A percentile compares a stretch with the other conserved stretches of the same genome.
Conservation (phyloP, 2,888 invertebrate genomes). For the Ditula angustiorana region DNA sequence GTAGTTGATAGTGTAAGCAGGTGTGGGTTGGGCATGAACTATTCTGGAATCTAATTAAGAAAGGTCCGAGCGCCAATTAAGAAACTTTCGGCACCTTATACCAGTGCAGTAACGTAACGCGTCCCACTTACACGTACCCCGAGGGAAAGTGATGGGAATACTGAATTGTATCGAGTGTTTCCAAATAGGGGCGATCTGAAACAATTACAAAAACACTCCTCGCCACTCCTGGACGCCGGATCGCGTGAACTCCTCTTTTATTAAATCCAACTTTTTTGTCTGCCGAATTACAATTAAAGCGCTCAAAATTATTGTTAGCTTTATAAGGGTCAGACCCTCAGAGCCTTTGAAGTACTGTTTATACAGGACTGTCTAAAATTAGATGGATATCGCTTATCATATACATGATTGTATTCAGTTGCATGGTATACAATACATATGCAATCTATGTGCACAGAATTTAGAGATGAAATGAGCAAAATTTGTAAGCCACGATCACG, state of each 20-base stretch:
- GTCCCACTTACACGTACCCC: neutral
- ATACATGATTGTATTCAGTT: too few species aligned
- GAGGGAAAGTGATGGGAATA: neutral
- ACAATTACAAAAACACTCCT: conserved; percentile 2
- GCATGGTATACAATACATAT: too few species aligned
- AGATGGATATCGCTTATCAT: neutral
- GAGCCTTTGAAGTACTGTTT: conserved; percentile 22
- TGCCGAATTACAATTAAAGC: conserved; percentile 18
- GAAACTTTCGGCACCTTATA: conserved; percentile 16
- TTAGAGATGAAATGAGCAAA: too few species aligned
- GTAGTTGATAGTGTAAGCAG: conserved; percentile 1
- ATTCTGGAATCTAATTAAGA: conserved; percentile 15
- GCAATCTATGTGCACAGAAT: too few species aligned
- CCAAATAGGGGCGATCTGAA: conserved; percentile 1
- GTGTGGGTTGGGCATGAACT: conserved; percentile 12
- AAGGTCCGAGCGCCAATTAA: neutral
- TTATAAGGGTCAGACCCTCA: conserved; percentile 22
- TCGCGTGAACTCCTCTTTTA: conserved; percentile 27
- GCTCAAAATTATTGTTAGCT: conserved; percentile 30
- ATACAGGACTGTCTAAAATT: conserved; percentile 19
- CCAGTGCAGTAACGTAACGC: neutral
- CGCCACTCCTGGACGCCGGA: conserved; percentile 5
- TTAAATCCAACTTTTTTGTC: conserved; percentile 24
- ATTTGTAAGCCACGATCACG: too few species aligned
- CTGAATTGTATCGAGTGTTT: neutral